Evolutionary conservation across 2,113 vertebrate species (phyloP).

Genomic region (Myotis yumanensis): DNA sequence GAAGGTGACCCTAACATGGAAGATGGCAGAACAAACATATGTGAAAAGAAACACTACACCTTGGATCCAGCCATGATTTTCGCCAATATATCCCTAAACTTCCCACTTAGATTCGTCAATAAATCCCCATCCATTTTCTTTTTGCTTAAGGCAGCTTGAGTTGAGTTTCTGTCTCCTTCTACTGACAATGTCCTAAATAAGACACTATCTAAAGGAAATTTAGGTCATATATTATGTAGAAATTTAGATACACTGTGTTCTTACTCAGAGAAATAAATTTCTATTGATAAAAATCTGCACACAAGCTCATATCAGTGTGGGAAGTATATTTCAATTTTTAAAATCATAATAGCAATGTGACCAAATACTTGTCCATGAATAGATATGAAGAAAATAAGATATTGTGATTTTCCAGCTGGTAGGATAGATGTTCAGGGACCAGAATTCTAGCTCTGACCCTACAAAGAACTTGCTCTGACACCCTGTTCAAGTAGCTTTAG

Average conservation of each 20-base stretch:
- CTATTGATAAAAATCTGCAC: background rate
- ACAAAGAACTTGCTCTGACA: background rate
- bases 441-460: background rate
- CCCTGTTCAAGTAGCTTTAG: background rate
- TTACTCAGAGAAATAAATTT: constrained; percentile 12
- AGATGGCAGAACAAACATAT: background rate
- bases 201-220: background rate
- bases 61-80: background rate
- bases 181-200: background rate
- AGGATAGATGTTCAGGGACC: background rate
- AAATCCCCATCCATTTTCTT: background rate
- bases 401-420: background rate
- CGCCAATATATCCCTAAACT: background rate
- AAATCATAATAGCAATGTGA: background rate
- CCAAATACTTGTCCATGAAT: background rate
- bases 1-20: background rate
- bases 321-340: background rate
- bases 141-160: background rate
- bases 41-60: background rate
- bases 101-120: background rate
- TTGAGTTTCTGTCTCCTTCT: background rate
- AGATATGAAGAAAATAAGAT: background rate
- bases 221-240: background rate
- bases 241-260: background rate
- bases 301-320: background rate